These are phyloP conservation scores for Trididemnum clinides DNA, from an alignment of 23 tunicate genomes.

Conservation along the genomic window DNA sequence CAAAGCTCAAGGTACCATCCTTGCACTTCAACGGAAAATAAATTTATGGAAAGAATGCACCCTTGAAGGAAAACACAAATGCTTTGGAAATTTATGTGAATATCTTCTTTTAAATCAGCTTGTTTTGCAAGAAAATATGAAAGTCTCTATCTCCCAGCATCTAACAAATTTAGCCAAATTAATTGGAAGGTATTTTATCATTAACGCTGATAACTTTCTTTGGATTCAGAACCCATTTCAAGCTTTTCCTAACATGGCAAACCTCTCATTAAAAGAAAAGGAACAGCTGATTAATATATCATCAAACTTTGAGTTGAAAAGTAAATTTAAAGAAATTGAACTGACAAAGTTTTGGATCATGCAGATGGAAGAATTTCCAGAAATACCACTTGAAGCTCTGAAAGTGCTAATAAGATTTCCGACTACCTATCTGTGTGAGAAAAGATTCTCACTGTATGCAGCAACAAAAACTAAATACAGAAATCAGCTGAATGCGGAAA, in stretches of 20 bases:
- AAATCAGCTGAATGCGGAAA: conserved; percentile 5
- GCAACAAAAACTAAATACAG: conserved; percentile 18
- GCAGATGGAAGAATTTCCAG: conserved; percentile 36
- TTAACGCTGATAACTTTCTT: conserved; percentile 24
- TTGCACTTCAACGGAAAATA: conserved; percentile 25
- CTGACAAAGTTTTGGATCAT: conserved; percentile 30
- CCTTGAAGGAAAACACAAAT: conserved; percentile 31
- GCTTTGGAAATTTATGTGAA: conserved; percentile 28
- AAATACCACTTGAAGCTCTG: conserved; percentile 28
- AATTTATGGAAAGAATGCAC: conserved; percentile 18
- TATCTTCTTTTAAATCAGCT: conserved; percentile 26
- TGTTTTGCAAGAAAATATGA: conserved; percentile 19
- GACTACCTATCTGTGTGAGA: conserved; percentile 14
- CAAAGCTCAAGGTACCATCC: conserved; percentile 21
- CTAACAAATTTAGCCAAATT: conserved; percentile 21
- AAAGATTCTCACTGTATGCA: conserved; percentile 1
- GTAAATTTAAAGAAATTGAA: conserved; percentile 16
- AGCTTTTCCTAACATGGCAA: conserved; percentile 34
- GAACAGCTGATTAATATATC: conserved; percentile 31
- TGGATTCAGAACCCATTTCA: conserved; percentile 33
- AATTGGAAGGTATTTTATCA: conserved; percentile 30
- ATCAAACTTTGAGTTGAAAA: conserved; percentile 29
- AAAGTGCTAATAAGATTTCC: conserved; percentile 31
- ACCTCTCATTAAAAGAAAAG: conserved; percentile 26
- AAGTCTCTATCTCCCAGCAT: conserved; percentile 27